Conservation (phyloP, 2,113 vertebrate species). For the Mirounga angustirostris region DNA sequence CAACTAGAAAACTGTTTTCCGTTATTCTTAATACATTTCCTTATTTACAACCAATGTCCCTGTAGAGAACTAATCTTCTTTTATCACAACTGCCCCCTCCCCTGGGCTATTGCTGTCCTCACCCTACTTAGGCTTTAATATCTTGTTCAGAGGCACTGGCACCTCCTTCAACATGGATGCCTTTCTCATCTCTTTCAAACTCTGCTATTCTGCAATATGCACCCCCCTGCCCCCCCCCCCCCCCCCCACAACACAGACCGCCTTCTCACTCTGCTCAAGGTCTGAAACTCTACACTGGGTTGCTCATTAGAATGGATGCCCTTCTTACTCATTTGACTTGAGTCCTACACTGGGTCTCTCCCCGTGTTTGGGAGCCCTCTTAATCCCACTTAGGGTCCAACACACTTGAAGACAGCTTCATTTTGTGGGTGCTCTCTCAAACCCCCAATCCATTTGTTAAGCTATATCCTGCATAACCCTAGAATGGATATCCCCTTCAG, state of each 20-base stretch:
- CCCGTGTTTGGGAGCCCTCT: background rate
- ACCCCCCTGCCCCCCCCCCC: fast-evolving
- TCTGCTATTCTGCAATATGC: background rate
- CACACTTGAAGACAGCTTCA: background rate
- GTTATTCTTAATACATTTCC: background rate
- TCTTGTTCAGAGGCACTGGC: no score
- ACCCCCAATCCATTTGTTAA: background rate
- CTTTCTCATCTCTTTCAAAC: background rate
- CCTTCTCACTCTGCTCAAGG: background rate
- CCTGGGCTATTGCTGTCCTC: no score
- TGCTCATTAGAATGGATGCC: no score
- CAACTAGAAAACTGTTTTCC: background rate
- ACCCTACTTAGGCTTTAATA: background rate
- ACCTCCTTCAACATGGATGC: background rate
- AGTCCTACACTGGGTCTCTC: fast-evolving
- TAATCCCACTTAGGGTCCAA: background rate
- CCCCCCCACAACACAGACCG: no score
- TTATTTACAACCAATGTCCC: background rate
- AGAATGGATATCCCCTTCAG: background rate
- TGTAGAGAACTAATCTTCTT: background rate
- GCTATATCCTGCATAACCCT: background rate
- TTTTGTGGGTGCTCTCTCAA: background rate
- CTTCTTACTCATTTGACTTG: background rate
- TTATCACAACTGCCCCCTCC: background rate
- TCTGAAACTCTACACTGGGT: no score